Evolutionary conservation across 1,140 invertebrate genomes (phyloP).

Genomic region (Anadara kagoshimensis): DNA sequence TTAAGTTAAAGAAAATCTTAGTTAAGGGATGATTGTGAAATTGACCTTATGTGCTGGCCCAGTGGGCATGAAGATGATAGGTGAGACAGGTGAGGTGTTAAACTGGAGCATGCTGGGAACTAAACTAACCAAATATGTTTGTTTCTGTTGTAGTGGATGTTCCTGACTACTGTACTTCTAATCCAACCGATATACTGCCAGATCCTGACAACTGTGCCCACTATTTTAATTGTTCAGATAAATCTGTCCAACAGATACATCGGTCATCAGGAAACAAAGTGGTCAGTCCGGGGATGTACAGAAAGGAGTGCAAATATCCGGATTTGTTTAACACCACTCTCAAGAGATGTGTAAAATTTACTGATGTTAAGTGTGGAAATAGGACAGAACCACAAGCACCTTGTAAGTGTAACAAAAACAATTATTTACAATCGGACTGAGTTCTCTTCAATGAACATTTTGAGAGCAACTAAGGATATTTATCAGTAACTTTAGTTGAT

Average conservation of each 20-base stretch:
- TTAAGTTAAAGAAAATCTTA: too few relatives aligned
- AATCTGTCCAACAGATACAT: slow-evolving; percentile 6
- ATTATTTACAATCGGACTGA: too few relatives aligned
- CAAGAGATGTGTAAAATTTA: slow-evolving; percentile 50
- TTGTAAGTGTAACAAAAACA: slow-evolving; percentile 56
- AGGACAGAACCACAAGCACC: slow-evolving; percentile 55
- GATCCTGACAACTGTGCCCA: slow-evolving; percentile 56
- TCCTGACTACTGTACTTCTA: slow-evolving; percentile 24
- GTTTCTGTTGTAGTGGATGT: slow-evolving; percentile 25
- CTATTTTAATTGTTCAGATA: slow-evolving; percentile 52
- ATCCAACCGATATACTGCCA: slow-evolving; percentile 28
- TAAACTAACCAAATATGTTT: too few relatives aligned
- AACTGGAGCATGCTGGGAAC: too few relatives aligned
- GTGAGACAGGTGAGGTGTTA: too few relatives aligned
- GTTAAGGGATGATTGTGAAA: too few relatives aligned
- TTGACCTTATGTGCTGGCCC: too few relatives aligned
- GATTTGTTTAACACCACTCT: slow-evolving; percentile 44
- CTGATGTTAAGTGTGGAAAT: slow-evolving; percentile 46
- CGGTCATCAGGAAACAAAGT: neutral
- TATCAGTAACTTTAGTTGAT: too few relatives aligned
- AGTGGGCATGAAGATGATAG: too few relatives aligned
- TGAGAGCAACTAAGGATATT: too few relatives aligned
- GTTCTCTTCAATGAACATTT: too few relatives aligned
- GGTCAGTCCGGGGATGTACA: slow-evolving; percentile 6
- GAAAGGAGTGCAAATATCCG: slow-evolving; percentile 49